A percentile compares a stretch with the other conserved stretches of the same genome.
Evolutionary conservation across 2,888 invertebrate species (phyloP).

Genomic region (Scaptomyza reducta): DNA sequence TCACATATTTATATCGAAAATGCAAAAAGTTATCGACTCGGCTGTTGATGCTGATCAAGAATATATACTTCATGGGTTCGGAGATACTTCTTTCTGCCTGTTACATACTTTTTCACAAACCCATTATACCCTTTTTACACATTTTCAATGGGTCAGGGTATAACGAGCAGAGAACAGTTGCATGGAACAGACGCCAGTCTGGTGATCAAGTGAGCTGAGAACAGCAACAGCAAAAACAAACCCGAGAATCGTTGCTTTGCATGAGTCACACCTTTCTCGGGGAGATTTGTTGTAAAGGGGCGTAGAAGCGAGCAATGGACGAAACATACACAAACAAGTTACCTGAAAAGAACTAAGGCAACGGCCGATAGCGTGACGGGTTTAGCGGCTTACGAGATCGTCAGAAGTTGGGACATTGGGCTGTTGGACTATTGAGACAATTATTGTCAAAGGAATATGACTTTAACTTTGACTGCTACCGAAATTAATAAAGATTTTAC

Average conservation of each 20-base stretch:
- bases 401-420: conserved; percentile 16
- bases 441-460: conserved; percentile 25
- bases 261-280: conserved; percentile 56
- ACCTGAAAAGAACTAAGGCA: conserved; percentile 28
- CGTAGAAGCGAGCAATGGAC: conserved; percentile 58
- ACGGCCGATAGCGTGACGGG: conserved; percentile 61
- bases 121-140: no score
- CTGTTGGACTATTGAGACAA: conserved; percentile 17
- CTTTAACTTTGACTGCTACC: conserved; percentile 38
- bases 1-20: no score
- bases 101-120: no score
- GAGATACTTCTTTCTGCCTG: no score
- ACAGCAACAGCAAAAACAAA: conserved; percentile 5
- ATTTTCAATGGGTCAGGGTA: no score
- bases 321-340: conserved; percentile 70
- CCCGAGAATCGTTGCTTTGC: conserved; percentile 35
- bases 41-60: no score
- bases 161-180: conserved; percentile 45
- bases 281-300: conserved; percentile 50
- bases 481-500: conserved; percentile 69
- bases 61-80: no score
- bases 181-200: conserved; percentile 50
- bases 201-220: conserved; percentile 37
- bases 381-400: conserved; percentile 72
- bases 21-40: no score